phyloP scores from a whole-genome alignment of 2,888 invertebrate genomes.

The Eupithecia subumbrata region DNA sequence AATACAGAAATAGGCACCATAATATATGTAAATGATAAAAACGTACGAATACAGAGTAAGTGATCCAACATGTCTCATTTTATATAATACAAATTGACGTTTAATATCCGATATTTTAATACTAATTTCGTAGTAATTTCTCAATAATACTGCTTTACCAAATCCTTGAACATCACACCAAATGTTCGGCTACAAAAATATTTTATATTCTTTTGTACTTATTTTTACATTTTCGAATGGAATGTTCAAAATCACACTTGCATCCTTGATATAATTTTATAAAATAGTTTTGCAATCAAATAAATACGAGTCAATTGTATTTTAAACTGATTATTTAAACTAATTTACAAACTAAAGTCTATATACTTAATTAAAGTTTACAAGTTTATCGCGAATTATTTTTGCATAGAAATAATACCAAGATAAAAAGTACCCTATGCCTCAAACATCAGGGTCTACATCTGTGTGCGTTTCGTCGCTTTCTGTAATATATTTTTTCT shows the following conservation, averaged over 20 bases:
- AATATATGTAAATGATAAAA: slow-evolving; percentile 70
- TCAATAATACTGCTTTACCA: slow-evolving; percentile 77
- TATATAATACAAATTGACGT: slow-evolving; percentile 39
- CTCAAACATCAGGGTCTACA: not conserved
- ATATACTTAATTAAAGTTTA: slow-evolving; percentile 67
- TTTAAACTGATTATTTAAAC: slow-evolving; percentile 58
- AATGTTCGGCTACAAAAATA: slow-evolving; percentile 78
- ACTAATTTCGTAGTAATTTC: slow-evolving; percentile 72
- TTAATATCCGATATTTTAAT: slow-evolving; percentile 49
- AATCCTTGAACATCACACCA: slow-evolving; percentile 66
- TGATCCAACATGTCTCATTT: slow-evolving; percentile 46
- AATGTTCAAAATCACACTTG: slow-evolving; percentile 81
- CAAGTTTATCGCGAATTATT: slow-evolving; percentile 2
- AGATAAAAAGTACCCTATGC: not conserved
- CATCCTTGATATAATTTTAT: slow-evolving; percentile 55
- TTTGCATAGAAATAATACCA: not conserved
- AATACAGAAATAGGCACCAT: slow-evolving; percentile 60
- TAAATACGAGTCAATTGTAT: slow-evolving; percentile 70
- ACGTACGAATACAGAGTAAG: slow-evolving; percentile 59
- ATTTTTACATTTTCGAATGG: slow-evolving; percentile 78
- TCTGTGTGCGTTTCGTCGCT: not conserved
- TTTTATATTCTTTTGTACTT: slow-evolving; percentile 80
- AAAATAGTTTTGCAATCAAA: slow-evolving; percentile 65
- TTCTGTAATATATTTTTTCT: not conserved
- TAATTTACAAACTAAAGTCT: slow-evolving; percentile 63